These are phyloP conservation scores for Phalera bucephala DNA, from an alignment of 2,888 invertebrate genomes.

Conservation along the genomic window DNA sequence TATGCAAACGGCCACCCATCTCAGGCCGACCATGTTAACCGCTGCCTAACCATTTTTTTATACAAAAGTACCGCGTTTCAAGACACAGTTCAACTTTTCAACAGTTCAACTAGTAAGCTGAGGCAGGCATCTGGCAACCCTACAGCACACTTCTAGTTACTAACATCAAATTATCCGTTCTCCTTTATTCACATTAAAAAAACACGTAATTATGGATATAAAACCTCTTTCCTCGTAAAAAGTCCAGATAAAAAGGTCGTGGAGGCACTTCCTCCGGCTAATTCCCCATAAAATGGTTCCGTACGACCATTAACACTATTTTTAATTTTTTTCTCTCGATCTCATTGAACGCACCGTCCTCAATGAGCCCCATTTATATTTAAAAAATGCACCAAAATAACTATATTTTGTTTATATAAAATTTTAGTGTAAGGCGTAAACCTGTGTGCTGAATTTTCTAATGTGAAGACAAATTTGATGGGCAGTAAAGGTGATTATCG, in stretches of 20 bases:
- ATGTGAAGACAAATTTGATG: slow-evolving; percentile 51
- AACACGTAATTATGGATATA: slow-evolving; percentile 77
- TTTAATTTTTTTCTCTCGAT: slow-evolving; percentile 47
- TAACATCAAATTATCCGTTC: slow-evolving; percentile 61
- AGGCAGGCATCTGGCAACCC: slow-evolving; percentile 32
- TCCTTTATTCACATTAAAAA: slow-evolving; percentile 61
- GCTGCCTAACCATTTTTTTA: no score
- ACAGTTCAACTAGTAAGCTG: no score
- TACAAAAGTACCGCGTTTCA: no score
- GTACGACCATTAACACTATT: slow-evolving; percentile 73
- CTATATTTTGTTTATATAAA: slow-evolving; percentile 67
- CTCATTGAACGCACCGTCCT: slow-evolving; percentile 77
- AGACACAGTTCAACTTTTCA: no score
- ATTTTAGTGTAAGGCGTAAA: slow-evolving; percentile 67
- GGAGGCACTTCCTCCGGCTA: slow-evolving; percentile 70
- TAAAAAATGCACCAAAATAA: slow-evolving; percentile 73
- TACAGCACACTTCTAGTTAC: slow-evolving; percentile 44
- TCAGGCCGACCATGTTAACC: no score
- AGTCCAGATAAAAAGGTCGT: slow-evolving; percentile 72
- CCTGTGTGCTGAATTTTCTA: slow-evolving; percentile 72
- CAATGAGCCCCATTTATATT: slow-evolving; percentile 73
- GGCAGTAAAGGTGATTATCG: slow-evolving; percentile 52
- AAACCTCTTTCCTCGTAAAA: slow-evolving; percentile 76
- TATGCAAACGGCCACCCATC: no score
- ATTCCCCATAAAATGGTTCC: slow-evolving; percentile 70